Evolutionary conservation across 2,113 vertebrate genomes (phyloP).

Genomic region (Agapornis roseicollis): DNA sequence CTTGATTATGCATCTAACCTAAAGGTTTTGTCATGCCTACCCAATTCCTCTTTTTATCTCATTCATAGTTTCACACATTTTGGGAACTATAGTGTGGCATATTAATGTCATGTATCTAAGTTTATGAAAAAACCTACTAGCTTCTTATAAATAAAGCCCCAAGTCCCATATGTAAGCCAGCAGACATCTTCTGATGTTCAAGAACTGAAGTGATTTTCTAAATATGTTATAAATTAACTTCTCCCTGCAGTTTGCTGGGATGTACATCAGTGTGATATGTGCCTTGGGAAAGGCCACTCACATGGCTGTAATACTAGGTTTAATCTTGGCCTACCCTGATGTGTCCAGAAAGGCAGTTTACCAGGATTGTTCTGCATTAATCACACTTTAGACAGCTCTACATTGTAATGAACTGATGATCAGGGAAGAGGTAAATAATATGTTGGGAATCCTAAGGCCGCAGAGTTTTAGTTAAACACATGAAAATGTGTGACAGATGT

Average conservation of each 20-base stretch:
- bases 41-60: not conserved
- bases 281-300: not conserved
- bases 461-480: not conserved
- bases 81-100: not conserved
- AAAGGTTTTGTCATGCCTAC: not conserved
- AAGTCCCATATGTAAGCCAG: not conserved
- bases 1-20: not conserved
- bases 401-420: not conserved
- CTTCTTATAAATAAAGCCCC: not conserved
- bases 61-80: not conserved
- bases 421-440: not conserved
- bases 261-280: not conserved
- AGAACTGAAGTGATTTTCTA: not conserved
- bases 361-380: not conserved
- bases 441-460: not conserved
- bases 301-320: not conserved
- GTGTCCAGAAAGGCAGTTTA: not conserved
- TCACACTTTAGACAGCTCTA: not conserved
- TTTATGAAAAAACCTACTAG: not conserved
- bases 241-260: not conserved
- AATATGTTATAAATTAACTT: conserved; percentile 10
- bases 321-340: not conserved
- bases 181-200: not conserved
- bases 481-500: not conserved
- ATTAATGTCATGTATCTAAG: not conserved